These are phyloP conservation scores for Clavelina lepadiformis DNA, from an alignment of 23 tunicate genomes.

Conservation along the genomic window DNA sequence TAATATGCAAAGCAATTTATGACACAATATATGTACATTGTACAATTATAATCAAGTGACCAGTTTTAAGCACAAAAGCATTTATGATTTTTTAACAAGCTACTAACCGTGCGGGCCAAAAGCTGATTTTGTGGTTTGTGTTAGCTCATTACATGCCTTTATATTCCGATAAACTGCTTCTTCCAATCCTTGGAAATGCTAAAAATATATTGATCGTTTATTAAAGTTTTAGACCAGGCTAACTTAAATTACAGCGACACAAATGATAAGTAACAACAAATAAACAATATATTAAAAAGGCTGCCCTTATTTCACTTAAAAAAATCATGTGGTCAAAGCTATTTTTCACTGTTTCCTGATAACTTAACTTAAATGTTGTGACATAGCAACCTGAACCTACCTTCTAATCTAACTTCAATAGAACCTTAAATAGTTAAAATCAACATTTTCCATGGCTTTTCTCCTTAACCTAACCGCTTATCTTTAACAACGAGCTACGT, in stretches of 20 bases:
- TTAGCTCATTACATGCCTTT: conserved; percentile 74
- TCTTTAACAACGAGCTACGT: too few relatives aligned
- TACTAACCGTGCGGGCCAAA: conserved; percentile 87
- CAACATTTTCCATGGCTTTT: too few relatives aligned
- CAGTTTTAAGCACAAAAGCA: not conserved
- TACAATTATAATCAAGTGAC: not conserved
- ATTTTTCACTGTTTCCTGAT: too few relatives aligned
- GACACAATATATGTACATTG: not conserved
- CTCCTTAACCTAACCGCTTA: too few relatives aligned
- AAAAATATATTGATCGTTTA: not conserved
- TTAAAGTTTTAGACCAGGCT: too few relatives aligned
- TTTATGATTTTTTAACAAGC: not conserved
- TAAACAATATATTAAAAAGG: not conserved
- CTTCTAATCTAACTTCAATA: too few relatives aligned
- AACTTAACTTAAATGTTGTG: too few relatives aligned
- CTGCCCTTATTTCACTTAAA: too few relatives aligned
- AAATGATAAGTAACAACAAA: not conserved
- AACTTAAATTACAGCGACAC: not conserved
- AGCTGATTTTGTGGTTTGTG: conserved; percentile 70
- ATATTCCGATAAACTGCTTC: conserved; percentile 93
- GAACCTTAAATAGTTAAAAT: too few relatives aligned
- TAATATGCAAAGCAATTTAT: not conserved
- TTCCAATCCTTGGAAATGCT: conserved; percentile 85
- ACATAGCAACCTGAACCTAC: too few relatives aligned
- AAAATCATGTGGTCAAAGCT: too few relatives aligned